Evolutionary conservation across 2,113 vertebrate genomes (phyloP).

Genomic region (Gasterosteus nipponicus): DNA sequence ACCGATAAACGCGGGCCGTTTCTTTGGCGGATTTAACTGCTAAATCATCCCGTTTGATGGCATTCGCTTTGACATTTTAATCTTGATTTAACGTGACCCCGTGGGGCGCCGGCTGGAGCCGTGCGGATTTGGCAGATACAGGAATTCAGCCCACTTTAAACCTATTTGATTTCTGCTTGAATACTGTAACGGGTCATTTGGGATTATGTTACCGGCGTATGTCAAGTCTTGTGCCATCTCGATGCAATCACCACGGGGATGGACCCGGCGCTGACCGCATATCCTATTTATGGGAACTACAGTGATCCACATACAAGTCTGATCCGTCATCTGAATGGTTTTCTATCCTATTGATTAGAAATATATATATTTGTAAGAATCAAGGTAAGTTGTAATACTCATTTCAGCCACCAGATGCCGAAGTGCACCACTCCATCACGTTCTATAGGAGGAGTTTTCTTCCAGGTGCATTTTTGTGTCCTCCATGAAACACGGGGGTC

Average conservation of each 20-base stretch:
- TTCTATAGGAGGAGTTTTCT: not conserved
- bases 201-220: constrained; percentile 24
- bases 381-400: not conserved
- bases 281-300: not conserved
- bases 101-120: not conserved
- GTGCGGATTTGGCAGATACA: constrained; percentile 30
- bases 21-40: constrained; percentile 43
- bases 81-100: constrained; percentile 61
- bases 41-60: constrained; percentile 52
- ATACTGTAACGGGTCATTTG: constrained; percentile 50
- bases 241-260: not conserved
- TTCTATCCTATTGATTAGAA: not conserved
- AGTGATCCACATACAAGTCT: not conserved
- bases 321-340: not conserved
- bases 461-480: not conserved
- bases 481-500: too few species aligned
- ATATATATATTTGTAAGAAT: not conserved
- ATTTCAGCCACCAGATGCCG: not conserved
- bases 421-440: not conserved
- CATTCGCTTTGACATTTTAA: constrained; percentile 59
- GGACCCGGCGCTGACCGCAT: not conserved
- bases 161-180: constrained; percentile 39
- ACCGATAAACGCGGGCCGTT: constrained; percentile 47
- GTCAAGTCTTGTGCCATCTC: constrained; percentile 6
- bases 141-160: constrained; percentile 35